Evolutionary conservation across 2,888 invertebrate species (phyloP).

Genomic region (Phaonia tiefii): DNA sequence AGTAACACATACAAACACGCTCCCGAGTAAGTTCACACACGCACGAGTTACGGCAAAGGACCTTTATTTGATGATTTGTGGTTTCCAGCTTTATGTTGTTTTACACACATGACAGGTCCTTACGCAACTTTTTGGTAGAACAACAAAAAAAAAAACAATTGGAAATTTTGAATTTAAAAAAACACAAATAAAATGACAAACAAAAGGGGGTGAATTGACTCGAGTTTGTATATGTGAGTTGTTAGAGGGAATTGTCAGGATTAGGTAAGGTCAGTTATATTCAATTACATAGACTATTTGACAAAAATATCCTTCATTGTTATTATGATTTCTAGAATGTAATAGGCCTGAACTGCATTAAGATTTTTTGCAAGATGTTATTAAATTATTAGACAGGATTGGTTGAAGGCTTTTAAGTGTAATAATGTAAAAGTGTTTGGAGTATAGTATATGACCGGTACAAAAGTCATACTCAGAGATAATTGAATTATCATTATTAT

Average conservation of each 20-base stretch:
- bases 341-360: no score
- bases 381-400: constrained; percentile 32
- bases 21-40: background rate
- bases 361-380: background rate
- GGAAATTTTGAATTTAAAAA: background rate
- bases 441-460: constrained; percentile 20
- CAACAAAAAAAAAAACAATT: no score
- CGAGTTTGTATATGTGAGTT: background rate
- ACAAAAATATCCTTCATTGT: no score
- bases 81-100: constrained; percentile 41
- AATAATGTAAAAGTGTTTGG: no score
- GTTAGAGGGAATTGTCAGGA: no score
- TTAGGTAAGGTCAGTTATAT: constrained; percentile 56
- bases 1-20: constrained; percentile 5
- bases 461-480: constrained; percentile 30
- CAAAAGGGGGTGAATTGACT: constrained; percentile 7
- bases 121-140: constrained; percentile 25
- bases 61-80: constrained; percentile 60
- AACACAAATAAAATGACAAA: background rate
- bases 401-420: background rate
- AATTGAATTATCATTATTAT: constrained; percentile 58
- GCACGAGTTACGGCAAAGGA: background rate
- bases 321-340: no score
- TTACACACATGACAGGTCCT: constrained; percentile 31
- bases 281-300: no score